These are phyloP conservation scores for Salvelinus namaycush DNA, from an alignment of 2,113 vertebrate genomes.

Conservation along the genomic window DNA sequence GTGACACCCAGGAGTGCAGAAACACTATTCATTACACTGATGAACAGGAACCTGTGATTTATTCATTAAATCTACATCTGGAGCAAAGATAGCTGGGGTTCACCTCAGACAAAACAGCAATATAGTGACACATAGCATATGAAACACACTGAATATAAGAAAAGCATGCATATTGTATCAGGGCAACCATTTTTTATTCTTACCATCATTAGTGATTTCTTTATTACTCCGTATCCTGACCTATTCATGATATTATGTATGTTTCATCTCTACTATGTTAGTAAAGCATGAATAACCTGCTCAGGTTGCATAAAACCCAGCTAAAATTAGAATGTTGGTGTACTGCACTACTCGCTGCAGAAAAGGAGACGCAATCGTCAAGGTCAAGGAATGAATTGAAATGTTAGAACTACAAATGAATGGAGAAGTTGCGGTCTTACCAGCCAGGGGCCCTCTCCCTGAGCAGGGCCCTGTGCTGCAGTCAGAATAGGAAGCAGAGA, in stretches of 20 bases:
- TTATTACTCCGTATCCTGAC: not conserved
- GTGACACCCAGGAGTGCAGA: not conserved
- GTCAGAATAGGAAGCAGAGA: constrained; percentile 10
- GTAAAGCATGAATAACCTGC: not conserved
- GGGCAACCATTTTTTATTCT: not conserved
- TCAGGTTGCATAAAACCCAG: not conserved
- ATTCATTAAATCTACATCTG: not conserved
- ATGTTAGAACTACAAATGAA: constrained; percentile 5
- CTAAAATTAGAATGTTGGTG: not conserved
- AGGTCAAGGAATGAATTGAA: constrained; percentile 9
- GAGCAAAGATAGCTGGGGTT: not conserved
- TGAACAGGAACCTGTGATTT: constrained; percentile 13
- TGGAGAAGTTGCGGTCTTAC: constrained; percentile 4
- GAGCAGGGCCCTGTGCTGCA: constrained; percentile 11
- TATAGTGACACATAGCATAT: not conserved
- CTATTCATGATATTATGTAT: not conserved
- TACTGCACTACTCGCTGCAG: not conserved
- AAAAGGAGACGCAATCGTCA: constrained; percentile 10
- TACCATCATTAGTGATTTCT: not conserved
- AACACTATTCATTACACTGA: not conserved
- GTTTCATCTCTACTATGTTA: not conserved
- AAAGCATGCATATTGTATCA: not conserved
- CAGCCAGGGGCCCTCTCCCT: constrained; percentile 5
- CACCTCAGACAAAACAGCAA: constrained; percentile 2
- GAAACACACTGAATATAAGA: not conserved